A percentile compares a stretch with the other conserved stretches of the same genome.
These are phyloP conservation scores for Panorpa germanica DNA, from an alignment of 2,888 invertebrate genomes.

Conservation along the genomic window DNA sequence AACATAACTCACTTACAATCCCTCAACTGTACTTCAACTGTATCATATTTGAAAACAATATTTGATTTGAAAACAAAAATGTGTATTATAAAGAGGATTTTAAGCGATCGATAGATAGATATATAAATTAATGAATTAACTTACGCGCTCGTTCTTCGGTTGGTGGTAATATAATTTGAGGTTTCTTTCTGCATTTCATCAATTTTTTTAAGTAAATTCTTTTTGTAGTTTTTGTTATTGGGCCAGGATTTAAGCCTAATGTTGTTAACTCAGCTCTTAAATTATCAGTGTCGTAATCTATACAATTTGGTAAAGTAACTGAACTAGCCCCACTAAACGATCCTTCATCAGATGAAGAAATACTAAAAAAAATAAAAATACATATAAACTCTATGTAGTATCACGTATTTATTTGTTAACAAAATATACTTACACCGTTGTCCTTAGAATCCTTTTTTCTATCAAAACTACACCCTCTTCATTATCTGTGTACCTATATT, in stretches of 20 bases:
- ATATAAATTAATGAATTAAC: too few relatives aligned
- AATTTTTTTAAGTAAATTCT: constrained; percentile 57
- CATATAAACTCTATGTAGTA: background rate
- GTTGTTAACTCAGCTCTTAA: constrained; percentile 41
- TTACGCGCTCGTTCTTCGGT: too few relatives aligned
- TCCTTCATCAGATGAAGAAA: constrained; percentile 7
- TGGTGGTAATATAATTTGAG: constrained; percentile 16
- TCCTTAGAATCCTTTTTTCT: constrained; percentile 31
- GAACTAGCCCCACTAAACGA: constrained; percentile 7
- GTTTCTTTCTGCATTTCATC: constrained; percentile 31
- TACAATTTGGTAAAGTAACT: constrained; percentile 17
- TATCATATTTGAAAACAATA: too few relatives aligned
- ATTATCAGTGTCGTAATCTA: constrained; percentile 46
- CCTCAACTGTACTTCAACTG: too few relatives aligned
- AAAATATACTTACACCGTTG: background rate
- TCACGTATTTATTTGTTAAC: background rate
- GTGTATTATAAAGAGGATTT: too few relatives aligned
- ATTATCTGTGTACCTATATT: constrained; percentile 55
- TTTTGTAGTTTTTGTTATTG: constrained; percentile 59
- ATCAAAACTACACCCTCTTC: constrained; percentile 50
- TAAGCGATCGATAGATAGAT: too few relatives aligned
- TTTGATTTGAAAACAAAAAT: too few relatives aligned
- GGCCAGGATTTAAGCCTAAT: constrained; percentile 58
- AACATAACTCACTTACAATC: too few relatives aligned
- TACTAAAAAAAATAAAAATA: constrained; percentile 9